Evolutionary conservation across 2,888 invertebrate genomes (phyloP).

Genomic region (Actias luna): DNA sequence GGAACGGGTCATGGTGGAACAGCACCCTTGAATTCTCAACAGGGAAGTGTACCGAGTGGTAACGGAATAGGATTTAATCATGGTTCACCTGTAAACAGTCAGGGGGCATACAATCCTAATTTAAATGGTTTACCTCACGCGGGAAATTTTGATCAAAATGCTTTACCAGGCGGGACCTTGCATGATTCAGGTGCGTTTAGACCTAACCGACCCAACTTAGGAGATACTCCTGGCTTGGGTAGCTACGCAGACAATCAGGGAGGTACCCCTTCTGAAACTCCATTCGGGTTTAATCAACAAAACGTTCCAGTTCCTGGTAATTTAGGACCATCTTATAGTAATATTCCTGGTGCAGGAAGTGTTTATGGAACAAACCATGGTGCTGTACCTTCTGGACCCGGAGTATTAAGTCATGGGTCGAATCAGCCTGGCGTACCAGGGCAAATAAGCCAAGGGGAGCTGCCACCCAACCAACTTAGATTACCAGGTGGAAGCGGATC

Average conservation of each 20-base stretch:
- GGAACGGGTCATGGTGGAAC: neutral
- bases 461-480: conserved; percentile 20
- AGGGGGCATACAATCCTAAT: neutral
- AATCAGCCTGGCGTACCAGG: neutral
- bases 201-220: conserved; percentile 2
- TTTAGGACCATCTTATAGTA: neutral
- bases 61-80: neutral
- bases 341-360: conserved; percentile 19
- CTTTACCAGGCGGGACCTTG: neutral
- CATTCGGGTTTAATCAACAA: neutral
- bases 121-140: neutral
- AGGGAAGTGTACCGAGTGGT: conserved; percentile 7
- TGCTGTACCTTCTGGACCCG: neutral
- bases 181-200: neutral
- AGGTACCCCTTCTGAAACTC: neutral
- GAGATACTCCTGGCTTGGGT: neutral
- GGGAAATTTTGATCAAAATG: conserved; percentile 1
- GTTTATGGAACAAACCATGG: conserved; percentile 28
- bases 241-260: neutral
- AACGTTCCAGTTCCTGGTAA: neutral
- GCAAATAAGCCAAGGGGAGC: neutral
- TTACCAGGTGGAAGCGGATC: conserved; percentile 22
- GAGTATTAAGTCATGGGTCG: neutral
- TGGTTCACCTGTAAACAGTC: neutral
- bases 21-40: neutral